Base-by-base conservation (phyloP, 2,888 invertebrate species). In the Pherbina coryleti region DNA sequence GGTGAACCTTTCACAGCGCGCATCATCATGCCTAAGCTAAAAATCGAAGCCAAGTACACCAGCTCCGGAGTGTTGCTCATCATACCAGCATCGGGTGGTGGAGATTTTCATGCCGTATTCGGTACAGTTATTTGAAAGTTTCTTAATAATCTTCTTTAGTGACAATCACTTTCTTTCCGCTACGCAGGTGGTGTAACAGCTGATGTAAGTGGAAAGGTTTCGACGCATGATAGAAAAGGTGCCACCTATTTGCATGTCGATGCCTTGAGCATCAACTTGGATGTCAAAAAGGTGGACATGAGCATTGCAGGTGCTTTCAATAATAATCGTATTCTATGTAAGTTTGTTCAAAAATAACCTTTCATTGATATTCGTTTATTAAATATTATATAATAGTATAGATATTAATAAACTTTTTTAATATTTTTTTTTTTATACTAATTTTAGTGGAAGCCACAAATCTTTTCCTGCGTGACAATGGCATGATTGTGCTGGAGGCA, bases 21-120 rank as follows among this genome's bases (percentile, higher is more conserved):
- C 82, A 91, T 94, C 72, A 88, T 90, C 77, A 92, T 94, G 88
- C 94, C 94, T n/a, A 91, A 91, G 80, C 89, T 94, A 84, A 91
- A 91, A 84, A 92, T 94, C 82, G 91, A 92, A 84, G 92, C 94
- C 5, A 91, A 92, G 83, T 94, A 94, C 85, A 92, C 92, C 17
- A 94, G 94, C 84, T 92, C 93, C 75, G 94, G 94, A 0, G 92
- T 94, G 4, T 87, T 94, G 62, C 91, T 94, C 79, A 94, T 94
- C 79, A 91, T 94, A 66, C 94, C 94, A 9, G 94, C 94, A 0
- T 93, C 93, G 81, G 94, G 94, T 76, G 93, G 93, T 80, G 94
- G 94, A 37, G 93, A 93, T 9, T 94, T 94, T 84, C 91, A 92
- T 84, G 93, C 93, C 60, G 89, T 91, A 71, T 92, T 94, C 83